Base-by-base conservation (phyloP, 2,888 invertebrate species). In the Acholoe squamosa region DNA sequence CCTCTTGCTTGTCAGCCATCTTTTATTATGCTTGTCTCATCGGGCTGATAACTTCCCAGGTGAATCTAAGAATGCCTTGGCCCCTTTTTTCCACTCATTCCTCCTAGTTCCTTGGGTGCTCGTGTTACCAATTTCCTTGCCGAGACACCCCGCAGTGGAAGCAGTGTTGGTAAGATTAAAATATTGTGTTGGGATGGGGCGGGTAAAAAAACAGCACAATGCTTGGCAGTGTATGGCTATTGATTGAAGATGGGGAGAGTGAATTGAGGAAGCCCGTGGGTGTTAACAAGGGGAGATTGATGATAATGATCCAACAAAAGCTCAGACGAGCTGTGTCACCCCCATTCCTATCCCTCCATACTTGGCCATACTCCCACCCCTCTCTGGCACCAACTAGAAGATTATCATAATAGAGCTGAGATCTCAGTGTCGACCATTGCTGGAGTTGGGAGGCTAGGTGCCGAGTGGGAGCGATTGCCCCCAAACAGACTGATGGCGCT, bases 271-370 rank as follows among this genome's bases (percentile, higher is more conserved):
- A 25, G 71, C 71, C 25, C 28, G 71, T 22, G 71, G 28, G 71
- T 71, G 71, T 71, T 71, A 71, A 71, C 71, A 71, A 71, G 71
- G 14, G 71, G 25, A 71, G 71, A 71, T 71, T 71, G 71, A 71
- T 71, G 71, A 71, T 71, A 71, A 71, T 71, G 71, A 71, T 71
- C 71, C 71, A 71, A 71, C 71, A 71, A 71, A 71, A 25, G 71
- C 25, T 28, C 71, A 71, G 61, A 19, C 61, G 22, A 61, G 61
- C 61, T 61, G 43, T 61, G 61, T 61, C 61, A 43, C 61, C n/a
- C 22, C 22, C 61, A 61, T 19, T 7, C 61, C 43, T 10, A 43
- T 43, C 43, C 43, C 43, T 43, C 43, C 43, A 43, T 43, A 43
- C 43, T 10, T 10, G 5, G 10, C 43, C 43, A 43, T 43, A 3